A percentile compares a stretch with the other conserved stretches of the same genome.
phyloP scores from a whole-genome alignment of 1,140 invertebrate genomes.

The Neodiprion pinetum region DNA sequence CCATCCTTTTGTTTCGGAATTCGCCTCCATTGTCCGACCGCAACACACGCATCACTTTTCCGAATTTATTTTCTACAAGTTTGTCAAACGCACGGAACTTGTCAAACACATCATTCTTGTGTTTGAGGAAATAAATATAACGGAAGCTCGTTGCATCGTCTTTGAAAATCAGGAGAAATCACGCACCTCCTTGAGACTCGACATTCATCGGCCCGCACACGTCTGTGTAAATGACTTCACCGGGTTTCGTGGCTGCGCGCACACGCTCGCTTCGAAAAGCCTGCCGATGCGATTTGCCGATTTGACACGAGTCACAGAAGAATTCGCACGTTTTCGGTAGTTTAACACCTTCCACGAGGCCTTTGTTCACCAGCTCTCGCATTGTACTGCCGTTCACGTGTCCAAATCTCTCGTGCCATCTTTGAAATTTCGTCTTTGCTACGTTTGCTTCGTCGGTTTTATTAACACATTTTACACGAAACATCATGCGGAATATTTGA shows the following conservation, averaged over 20 bases:
- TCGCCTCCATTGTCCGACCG: not conserved
- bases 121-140: not conserved
- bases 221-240: not conserved
- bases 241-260: not conserved
- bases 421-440: not conserved
- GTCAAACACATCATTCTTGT: not conserved
- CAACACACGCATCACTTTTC: not conserved
- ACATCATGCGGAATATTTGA: not conserved
- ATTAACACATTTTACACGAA: not conserved
- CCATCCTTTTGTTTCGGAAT: conserved; percentile 23
- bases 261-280: not conserved
- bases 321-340: not conserved
- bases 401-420: not conserved
- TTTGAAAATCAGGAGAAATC: not conserved
- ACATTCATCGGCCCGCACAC: not conserved
- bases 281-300: not conserved
- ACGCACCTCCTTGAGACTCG: not conserved
- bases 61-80: not conserved
- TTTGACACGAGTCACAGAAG: not conserved
- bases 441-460: not conserved
- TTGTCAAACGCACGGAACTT: not conserved
- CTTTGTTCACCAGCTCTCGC: not conserved
- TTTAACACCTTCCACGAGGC: not conserved
- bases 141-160: not conserved
- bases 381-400: not conserved